Evolutionary conservation across 2,888 invertebrate species (phyloP).

Genomic region (Epinotia demarniana): DNA sequence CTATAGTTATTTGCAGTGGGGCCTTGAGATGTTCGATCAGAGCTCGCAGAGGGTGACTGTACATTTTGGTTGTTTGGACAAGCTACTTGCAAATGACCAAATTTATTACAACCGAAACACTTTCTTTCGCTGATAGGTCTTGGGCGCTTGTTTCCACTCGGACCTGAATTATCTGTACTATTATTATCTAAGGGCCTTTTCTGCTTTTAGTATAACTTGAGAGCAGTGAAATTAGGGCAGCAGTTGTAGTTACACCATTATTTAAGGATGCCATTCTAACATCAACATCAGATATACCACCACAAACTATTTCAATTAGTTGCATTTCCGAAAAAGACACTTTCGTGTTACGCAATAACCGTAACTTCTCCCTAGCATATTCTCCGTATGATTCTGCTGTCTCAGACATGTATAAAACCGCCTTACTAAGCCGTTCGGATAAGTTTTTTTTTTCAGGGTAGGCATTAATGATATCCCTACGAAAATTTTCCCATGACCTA

Average conservation of each 20-base stretch:
- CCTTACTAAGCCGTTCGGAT: constrained; percentile 45
- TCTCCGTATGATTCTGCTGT: constrained; percentile 44
- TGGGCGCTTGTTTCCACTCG: not conserved
- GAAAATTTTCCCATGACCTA: constrained; percentile 47
- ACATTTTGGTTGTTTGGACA: no score
- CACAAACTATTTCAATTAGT: constrained; percentile 46
- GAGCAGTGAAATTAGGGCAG: not conserved
- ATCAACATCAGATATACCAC: constrained; percentile 31
- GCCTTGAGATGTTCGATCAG: no score
- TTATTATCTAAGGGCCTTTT: not conserved
- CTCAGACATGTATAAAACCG: constrained; percentile 45
- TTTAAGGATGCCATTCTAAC: not conserved
- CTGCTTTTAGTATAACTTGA: not conserved
- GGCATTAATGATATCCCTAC: constrained; percentile 33
- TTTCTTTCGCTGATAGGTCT: not conserved
- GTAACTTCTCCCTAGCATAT: constrained; percentile 47
- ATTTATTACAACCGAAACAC: not conserved
- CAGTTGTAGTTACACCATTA: not conserved
- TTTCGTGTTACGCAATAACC: constrained; percentile 32
- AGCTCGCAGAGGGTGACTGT: no score
- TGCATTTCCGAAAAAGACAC: constrained; percentile 39
- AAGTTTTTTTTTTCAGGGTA: constrained; percentile 46
- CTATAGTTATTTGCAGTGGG: no score
- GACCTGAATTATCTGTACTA: not conserved
- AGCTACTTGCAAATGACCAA: not conserved